Evolutionary conservation across 2,888 invertebrate species (phyloP), one percentile per base, ranked within the genome.

Genomic region (Pristionchus mayeri): DNA sequence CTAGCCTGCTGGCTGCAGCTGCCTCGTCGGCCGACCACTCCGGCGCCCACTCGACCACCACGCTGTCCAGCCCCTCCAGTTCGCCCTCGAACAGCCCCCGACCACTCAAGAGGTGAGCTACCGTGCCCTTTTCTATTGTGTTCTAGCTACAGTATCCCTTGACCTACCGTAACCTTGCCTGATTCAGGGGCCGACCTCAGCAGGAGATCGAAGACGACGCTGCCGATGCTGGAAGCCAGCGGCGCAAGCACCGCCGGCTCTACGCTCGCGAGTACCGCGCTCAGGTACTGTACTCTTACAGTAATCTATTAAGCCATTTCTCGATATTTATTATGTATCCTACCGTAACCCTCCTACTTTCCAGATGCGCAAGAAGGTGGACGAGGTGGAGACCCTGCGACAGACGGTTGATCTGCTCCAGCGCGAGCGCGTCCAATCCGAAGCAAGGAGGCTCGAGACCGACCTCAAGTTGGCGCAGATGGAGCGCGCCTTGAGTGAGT

Each of bases 341-440:
- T 21, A 57, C 21, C 21, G 21, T 71, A 40, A 71, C 30, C 4
- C 11, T 6, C 24, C 44, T 34, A 21, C 80, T n/a, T 50, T 83
- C n/a, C 86, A 88, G 85, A 88, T 88, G 87, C 85, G 89, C 4
- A 87, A 88, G 60, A 88, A 87, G 76, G 88, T 89, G n/a, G 89
- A 89, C 63, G 87, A 89, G 63, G 89, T 89, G 82, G 87, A 87
- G 76, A 78, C 40, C 60, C 63, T 89, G 54, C 85, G 85, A 13
- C 84, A 88, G 13, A 86, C 87, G 44, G 85, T 87, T 24, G 89
- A 87, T 50, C 83, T 85, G 30, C 84, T 88, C 21, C 85, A 85
- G 78, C 50, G 81, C n/a, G 84, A 87, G 24, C 80, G 85, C 3
- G 34, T 21, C 0, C 16, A 37, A 2, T 30, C 30, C 24, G 71